phyloP scores from a whole-genome alignment of 2,113 vertebrate genomes.

The Micronycteris hirsuta region DNA sequence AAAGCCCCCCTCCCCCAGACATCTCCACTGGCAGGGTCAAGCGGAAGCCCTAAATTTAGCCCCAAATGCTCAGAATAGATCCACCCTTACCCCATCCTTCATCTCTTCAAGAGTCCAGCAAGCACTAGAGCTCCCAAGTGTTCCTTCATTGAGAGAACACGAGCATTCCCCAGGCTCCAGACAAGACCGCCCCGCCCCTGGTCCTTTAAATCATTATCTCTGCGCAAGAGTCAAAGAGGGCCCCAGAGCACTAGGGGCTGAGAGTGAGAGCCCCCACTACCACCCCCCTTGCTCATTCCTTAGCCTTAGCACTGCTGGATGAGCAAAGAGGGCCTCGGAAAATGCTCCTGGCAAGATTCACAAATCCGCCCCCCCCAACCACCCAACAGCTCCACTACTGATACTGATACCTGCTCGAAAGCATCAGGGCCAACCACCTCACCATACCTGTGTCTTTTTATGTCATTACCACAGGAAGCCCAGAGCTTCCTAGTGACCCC shows the following conservation, averaged over 20 bases:
- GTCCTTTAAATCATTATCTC: not conserved
- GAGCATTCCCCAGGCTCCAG: not conserved
- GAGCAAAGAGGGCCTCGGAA: not conserved
- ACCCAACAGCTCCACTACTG: not conserved
- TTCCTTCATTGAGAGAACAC: not conserved
- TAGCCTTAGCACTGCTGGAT: not conserved
- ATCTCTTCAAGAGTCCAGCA: not conserved
- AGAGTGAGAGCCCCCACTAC: not conserved
- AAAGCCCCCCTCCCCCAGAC: not conserved
- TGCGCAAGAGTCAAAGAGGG: not conserved
- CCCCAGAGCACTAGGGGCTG: not conserved
- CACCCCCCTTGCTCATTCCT: not conserved
- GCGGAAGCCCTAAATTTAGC: not conserved
- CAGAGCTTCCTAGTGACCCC: not conserved
- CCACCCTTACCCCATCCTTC: not conserved
- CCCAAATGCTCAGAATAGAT: not conserved
- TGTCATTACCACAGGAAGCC: not conserved
- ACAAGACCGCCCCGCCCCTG: not conserved
- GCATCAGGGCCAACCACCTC: not conserved
- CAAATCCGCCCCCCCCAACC: not conserved
- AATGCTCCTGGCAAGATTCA: not conserved
- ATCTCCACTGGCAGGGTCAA: not conserved
- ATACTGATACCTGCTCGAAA: not conserved
- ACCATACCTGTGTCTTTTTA: not conserved
- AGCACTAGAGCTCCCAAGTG: not conserved